Percentiles rank a stretch among this genome's conserved stretches.
These are phyloP conservation scores for Aspidiotus destructor DNA, from an alignment of 2,888 invertebrate species.

Conservation along the genomic window DNA sequence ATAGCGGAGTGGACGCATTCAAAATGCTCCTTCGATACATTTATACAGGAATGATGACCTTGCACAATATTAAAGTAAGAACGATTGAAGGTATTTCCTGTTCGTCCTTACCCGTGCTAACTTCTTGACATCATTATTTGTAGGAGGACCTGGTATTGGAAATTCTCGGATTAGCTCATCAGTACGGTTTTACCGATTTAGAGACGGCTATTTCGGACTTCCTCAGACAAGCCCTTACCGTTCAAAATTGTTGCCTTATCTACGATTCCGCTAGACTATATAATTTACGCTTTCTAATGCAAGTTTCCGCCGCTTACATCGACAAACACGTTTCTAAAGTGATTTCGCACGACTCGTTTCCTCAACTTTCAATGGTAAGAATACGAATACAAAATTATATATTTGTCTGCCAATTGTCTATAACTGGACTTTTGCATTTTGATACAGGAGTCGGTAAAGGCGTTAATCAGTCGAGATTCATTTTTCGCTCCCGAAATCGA, in stretches of 20 bases:
- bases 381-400: neutral
- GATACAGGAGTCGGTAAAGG: constrained; percentile 61
- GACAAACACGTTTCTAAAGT: constrained; percentile 82
- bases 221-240: constrained; percentile 73
- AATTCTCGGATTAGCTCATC: constrained; percentile 73
- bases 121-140: neutral
- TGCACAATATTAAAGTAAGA: constrained; percentile 50
- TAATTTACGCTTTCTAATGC: constrained; percentile 49
- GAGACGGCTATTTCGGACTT: constrained; percentile 89
- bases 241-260: constrained; percentile 87
- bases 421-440: neutral
- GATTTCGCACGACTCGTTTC: constrained; percentile 72
- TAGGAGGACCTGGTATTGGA: constrained; percentile 44
- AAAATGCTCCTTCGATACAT: constrained; percentile 88
- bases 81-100: neutral
- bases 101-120: neutral
- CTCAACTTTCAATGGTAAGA: constrained; percentile 69
- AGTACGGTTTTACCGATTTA: constrained; percentile 87
- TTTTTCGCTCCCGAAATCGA: constrained; percentile 94
- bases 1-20: constrained; percentile 72
- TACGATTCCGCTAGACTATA: constrained; percentile 79
- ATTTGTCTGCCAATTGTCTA: neutral
- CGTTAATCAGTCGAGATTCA: constrained; percentile 80
- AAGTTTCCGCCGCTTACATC: constrained; percentile 80
- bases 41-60: constrained; percentile 70